Conservation (phyloP, 2,888 invertebrate species). For the Drosophila bunnanda region DNA sequence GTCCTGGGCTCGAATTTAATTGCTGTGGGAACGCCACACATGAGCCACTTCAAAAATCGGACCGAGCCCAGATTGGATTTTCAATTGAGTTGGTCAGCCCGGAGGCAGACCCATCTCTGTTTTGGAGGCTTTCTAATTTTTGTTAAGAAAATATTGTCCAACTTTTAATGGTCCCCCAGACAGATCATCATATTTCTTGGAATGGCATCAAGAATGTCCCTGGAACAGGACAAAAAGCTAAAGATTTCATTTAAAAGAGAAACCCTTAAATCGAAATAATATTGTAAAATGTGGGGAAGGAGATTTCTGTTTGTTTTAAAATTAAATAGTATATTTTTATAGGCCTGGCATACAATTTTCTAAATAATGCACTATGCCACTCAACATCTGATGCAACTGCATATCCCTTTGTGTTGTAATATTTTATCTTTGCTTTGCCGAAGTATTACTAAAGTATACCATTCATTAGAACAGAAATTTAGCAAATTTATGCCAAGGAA, state of each 20-base stretch:
- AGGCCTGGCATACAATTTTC: too few relatives aligned
- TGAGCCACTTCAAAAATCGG: conserved; percentile 74
- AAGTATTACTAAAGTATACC: too few relatives aligned
- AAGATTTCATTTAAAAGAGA: not conserved
- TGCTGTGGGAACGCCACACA: conserved; percentile 84
- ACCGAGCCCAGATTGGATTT: conserved; percentile 73
- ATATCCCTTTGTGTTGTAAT: too few relatives aligned
- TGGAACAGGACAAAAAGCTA: not conserved
- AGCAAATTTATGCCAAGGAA: too few relatives aligned
- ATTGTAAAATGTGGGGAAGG: not conserved
- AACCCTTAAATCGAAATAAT: not conserved
- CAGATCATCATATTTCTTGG: conserved; percentile 25
- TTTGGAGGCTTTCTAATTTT: conserved; percentile 60
- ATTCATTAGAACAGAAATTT: too few relatives aligned
- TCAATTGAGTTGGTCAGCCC: conserved; percentile 75
- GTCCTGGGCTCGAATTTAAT: conserved; percentile 82
- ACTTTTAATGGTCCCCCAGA: conserved; percentile 72
- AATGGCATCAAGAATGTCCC: not conserved
- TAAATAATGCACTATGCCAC: too few relatives aligned
- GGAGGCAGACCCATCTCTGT: conserved; percentile 19
- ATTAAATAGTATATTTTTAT: too few relatives aligned
- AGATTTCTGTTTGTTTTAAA: too few relatives aligned
- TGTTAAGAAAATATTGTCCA: conserved; percentile 73
- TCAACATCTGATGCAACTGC: too few relatives aligned
- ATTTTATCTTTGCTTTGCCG: too few relatives aligned